Percentiles rank a stretch among this genome's conserved stretches.
Conservation (phyloP, 2,113 vertebrate species). For the Romanogobio albipinnatus region DNA sequence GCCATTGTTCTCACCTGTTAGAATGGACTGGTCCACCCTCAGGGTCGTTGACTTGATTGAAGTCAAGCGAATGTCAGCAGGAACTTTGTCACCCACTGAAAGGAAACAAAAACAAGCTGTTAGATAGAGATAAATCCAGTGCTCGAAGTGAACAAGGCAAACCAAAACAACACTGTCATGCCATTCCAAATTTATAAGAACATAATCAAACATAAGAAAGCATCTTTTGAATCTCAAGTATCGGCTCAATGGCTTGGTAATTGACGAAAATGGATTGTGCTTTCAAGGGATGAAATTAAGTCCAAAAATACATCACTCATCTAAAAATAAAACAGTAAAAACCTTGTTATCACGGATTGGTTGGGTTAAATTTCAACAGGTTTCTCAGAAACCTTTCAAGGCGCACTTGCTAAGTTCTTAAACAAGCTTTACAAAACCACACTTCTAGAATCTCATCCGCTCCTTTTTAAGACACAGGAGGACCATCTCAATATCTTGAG, state of each 20-base stretch:
- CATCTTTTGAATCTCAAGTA: background rate
- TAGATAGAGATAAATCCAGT: slow-evolving; percentile 24
- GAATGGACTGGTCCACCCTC: slow-evolving; percentile 96
- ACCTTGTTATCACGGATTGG: background rate
- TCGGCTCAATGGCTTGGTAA: background rate
- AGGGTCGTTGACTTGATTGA: slow-evolving; percentile 98
- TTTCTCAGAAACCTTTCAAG: background rate
- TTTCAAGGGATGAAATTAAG: background rate
- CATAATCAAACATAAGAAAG: background rate
- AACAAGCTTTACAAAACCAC: background rate
- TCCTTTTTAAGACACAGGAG: background rate
- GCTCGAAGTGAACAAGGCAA: background rate
- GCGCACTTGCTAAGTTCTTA: background rate
- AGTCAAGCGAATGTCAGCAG: slow-evolving; percentile 94
- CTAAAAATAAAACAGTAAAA: background rate
- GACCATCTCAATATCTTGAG: background rate
- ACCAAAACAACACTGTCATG: background rate
- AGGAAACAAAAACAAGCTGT: slow-evolving; percentile 44
- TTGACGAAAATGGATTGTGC: background rate
- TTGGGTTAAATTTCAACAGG: background rate
- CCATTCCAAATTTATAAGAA: background rate
- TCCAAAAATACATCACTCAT: background rate
- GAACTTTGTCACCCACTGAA: slow-evolving; percentile 98
- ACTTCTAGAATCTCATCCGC: background rate
- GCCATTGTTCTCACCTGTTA: slow-evolving; percentile 83